Base-by-base conservation (phyloP, 2,113 vertebrate species). In the Caranx ignobilis region DNA sequence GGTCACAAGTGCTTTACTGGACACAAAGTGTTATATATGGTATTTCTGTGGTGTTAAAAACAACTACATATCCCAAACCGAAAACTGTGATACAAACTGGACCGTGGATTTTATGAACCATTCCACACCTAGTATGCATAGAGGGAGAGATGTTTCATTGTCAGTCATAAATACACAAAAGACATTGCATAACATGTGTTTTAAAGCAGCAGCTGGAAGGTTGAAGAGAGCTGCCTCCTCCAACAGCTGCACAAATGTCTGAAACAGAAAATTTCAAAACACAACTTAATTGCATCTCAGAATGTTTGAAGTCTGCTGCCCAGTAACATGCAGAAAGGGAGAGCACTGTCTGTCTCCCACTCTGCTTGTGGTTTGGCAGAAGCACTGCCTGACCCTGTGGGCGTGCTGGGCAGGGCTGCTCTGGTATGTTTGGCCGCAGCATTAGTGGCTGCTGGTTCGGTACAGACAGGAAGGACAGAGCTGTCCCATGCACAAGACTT, bases 381-480 rank as follows among this genome's bases (percentile, higher is more conserved):
- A 60, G 76, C 45, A 0, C 57, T 37, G 63, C 50, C 64, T 71
- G 62, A 78, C 65, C 78, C 70, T 70, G 87, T 88, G 81, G 85
- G 89, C 45, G 82, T 80, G 80, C 50, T 57, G 69, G 81, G 76
- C 81, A 18, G 73, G 76, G 75, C 86, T 63, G 66, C 62, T 83
- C 47, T 87, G 86, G 80, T 87, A 81, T 86, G 91, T 87, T 79
- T 74, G 86, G 84, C 84, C 70, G 76, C 61, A 85, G 64, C 45
- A 43, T 84, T 70, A 82, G 70, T 79, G 82, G 73, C 69, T 83
- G 48, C 76, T 73, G 37, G 56, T 62, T 83, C 73, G 50, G 66
- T 31, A 11, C 82, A 87, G 88, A 83, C 88, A 71, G 88, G 82
- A 88, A 90, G 81, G 71, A 88, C 67, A 4, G 71, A 66, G 69